These are phyloP conservation scores for Ormyrus labotus DNA, from an alignment of 2,888 invertebrate genomes.

Conservation along the genomic window DNA sequence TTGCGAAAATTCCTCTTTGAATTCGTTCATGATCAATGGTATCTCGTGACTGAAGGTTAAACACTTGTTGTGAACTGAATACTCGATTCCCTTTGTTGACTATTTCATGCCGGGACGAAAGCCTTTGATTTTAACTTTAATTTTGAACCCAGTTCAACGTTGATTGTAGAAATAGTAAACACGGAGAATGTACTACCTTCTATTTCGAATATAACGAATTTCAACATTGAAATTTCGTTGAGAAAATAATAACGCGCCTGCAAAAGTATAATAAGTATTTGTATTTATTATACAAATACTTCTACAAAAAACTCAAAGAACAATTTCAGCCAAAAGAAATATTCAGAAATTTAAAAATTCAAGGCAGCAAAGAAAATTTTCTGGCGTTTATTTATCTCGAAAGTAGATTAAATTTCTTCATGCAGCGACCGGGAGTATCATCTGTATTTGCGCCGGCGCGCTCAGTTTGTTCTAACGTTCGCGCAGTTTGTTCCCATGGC, in stretches of 20 bases:
- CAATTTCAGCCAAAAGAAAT: too few relatives aligned
- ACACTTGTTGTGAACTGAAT: neutral
- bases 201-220: too few relatives aligned
- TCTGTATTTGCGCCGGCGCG: constrained; percentile 60
- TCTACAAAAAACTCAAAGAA: too few relatives aligned
- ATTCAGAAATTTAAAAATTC: too few relatives aligned
- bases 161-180: too few relatives aligned
- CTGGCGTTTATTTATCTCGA: constrained; percentile 12
- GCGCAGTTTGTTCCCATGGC: constrained; percentile 48
- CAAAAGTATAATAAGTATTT: too few relatives aligned
- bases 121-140: neutral
- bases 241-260: too few relatives aligned
- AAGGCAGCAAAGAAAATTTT: too few relatives aligned
- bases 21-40: constrained; percentile 53
- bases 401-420: constrained; percentile 48
- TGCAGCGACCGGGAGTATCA: constrained; percentile 44
- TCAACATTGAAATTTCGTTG: too few relatives aligned
- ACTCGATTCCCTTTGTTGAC: constrained; percentile 40
- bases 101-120: neutral
- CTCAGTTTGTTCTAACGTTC: constrained; percentile 55
- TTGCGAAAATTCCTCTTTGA: constrained; percentile 58
- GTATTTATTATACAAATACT: too few relatives aligned
- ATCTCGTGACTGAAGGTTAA: constrained; percentile 23
- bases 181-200: too few relatives aligned
- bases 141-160: neutral